Base-by-base conservation (phyloP, 2,113 vertebrate genomes). In the Myotis yumanensis region DNA sequence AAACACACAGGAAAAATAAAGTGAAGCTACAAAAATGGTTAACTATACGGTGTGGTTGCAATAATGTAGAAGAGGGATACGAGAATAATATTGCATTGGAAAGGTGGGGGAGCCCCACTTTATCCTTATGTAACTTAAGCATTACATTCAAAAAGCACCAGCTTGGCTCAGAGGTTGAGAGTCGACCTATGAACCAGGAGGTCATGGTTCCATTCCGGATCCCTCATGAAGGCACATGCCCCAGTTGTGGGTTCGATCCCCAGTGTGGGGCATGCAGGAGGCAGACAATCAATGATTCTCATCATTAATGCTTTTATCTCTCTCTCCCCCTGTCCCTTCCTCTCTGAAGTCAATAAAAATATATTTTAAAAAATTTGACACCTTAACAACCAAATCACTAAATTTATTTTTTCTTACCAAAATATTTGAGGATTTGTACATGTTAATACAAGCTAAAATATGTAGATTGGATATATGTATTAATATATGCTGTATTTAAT, bases 41-140 rank as follows among this genome's bases (percentile, higher is more conserved):
- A 84, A 51, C 8, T 77, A 43, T 28, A 8, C 18, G 5, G 10
- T 75, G 4, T 68, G 32, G 28, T 18, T 35, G 25, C 51, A 62
- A 22, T 51, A 43, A 91, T 8, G 6, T 12, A 62, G 25, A 85
- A 17, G 20, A 48, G 4, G 28, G 7, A 57, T 14, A 11, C 35
- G 9, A 81, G 2, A 48, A 12, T 8, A 40, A 5, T 20, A n/a
- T 15, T 30, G 16, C 0, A 6, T 10, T 9, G 22, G 23, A 3
- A 43, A 43, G 10, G 16, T 28, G 32, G 12, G 2, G 14, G 25
- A 51, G 20, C 14, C 5, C 23, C 28, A 4, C 3, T 64, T 64
- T 40, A 71, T 12, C 20, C 11, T 86, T n/a, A n/a, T 14, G 15
- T 25, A 64, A 7, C 23, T 90, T 51, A 72, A 37, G 15, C 25